phyloP scores from a whole-genome alignment of 2,797 vertebrate genomes.

The Neopelma chrysocephalum region DNA sequence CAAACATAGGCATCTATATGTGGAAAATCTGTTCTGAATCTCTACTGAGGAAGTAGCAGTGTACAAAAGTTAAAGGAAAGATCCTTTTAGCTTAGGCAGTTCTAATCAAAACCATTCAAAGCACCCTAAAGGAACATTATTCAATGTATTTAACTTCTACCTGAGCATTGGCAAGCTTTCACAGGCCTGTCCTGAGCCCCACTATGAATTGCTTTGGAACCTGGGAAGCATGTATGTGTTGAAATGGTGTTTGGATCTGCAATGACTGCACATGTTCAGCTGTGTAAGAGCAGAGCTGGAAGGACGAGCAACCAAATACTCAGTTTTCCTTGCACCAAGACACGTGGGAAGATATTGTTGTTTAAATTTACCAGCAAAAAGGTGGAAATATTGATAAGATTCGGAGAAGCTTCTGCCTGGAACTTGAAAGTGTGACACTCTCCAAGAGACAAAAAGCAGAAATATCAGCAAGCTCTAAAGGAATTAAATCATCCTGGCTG shows the following conservation, averaged over 20 bases:
- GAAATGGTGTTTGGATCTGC: background rate
- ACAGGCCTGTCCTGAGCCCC: background rate
- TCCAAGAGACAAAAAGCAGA: background rate
- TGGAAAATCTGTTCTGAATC: slow-evolving; percentile 10
- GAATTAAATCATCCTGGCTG: background rate
- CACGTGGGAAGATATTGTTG: background rate
- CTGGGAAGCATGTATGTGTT: background rate
- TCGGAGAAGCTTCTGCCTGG: background rate
- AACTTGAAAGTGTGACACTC: background rate
- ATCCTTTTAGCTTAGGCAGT: background rate
- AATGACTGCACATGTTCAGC: background rate
- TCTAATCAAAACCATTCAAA: slow-evolving; percentile 2
- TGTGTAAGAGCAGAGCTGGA: background rate
- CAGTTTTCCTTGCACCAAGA: background rate
- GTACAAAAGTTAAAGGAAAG: background rate
- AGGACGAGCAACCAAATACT: background rate
- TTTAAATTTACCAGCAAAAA: background rate
- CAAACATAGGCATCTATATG: background rate
- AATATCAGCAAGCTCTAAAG: background rate
- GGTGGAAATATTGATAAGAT: background rate
- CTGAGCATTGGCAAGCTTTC: background rate
- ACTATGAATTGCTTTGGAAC: background rate
- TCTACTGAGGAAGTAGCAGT: background rate
- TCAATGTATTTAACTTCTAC: background rate
- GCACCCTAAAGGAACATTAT: background rate